Conservation (phyloP, 2,797 vertebrate genomes). For the Chaenodraco wilsoni region DNA sequence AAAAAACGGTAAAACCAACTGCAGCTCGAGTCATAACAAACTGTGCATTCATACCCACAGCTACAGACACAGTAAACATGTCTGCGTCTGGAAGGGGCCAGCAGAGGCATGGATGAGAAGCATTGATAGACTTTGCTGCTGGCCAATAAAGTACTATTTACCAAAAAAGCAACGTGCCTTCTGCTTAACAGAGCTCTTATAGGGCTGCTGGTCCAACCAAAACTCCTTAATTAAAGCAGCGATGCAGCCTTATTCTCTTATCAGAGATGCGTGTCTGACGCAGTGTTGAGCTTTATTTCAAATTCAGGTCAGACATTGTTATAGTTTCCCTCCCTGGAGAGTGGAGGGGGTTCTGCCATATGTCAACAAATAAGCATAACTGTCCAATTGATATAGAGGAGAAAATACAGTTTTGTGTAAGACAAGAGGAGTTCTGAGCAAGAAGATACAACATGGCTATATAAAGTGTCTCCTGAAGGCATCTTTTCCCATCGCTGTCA, state of each 20-base stretch:
- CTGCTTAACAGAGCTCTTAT: conserved; percentile 9
- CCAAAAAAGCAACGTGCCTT: conserved; percentile 17
- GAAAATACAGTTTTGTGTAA: not conserved
- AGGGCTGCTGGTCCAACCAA: conserved; percentile 7
- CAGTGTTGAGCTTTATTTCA: conserved; percentile 62
- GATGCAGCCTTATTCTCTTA: conserved; percentile 25
- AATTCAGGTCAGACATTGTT: conserved; percentile 81
- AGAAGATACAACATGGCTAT: not conserved
- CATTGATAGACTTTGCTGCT: conserved; percentile 38
- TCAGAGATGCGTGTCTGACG: conserved; percentile 38
- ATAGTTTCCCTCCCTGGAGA: conserved; percentile 48
- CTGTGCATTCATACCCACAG: conserved; percentile 69
- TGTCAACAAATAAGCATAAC: conserved; percentile 64
- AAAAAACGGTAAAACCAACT: conserved; percentile 37
- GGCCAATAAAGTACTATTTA: conserved; percentile 4
- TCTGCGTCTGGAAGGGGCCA: conserved; percentile 28
- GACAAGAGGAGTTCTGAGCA: conserved; percentile 9
- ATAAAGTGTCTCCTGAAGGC: not conserved
- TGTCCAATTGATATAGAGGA: not conserved
- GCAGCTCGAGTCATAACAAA: conserved; percentile 69
- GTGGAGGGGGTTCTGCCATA: conserved; percentile 72
- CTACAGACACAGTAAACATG: conserved; percentile 67
- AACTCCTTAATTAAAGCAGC: conserved; percentile 36
- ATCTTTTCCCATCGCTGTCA: not conserved
- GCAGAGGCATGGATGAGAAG: conserved; percentile 39